Percentiles rank a stretch among this genome's conserved stretches.
Conservation (phyloP, 1,140 invertebrate genomes). For the Drosophila mauritiana region DNA sequence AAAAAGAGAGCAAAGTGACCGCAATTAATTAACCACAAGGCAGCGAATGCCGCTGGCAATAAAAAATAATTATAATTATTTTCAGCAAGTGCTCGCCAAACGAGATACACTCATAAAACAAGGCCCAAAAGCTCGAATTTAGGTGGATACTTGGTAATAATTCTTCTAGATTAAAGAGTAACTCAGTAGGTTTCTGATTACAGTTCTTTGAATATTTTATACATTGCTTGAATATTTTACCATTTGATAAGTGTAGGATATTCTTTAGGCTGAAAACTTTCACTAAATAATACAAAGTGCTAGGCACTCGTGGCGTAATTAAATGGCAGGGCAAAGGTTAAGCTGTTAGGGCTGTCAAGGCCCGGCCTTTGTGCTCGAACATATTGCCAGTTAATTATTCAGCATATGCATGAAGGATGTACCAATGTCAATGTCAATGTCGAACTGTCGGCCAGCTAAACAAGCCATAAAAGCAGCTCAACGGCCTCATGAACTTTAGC, state of each 20-base stretch:
- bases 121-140: neutral
- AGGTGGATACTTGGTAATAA: neutral
- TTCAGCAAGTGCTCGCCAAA: constrained; percentile 28
- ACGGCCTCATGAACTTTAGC: constrained; percentile 70
- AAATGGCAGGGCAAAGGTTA: constrained; percentile 48
- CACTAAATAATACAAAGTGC: constrained; percentile 22
- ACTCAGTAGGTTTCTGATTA: no score
- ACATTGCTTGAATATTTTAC: no score
- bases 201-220: no score
- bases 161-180: no score
- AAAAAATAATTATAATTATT: constrained; percentile 69
- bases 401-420: constrained; percentile 53
- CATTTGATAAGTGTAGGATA: constrained; percentile 3
- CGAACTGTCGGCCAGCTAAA: constrained; percentile 61
- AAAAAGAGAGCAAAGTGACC: constrained; percentile 55
- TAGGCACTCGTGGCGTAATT: constrained; percentile 42
- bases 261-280: neutral
- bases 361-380: constrained; percentile 9
- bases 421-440: constrained; percentile 63
- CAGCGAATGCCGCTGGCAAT: constrained; percentile 53
- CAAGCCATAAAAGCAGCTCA: constrained; percentile 50
- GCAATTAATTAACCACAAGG: constrained; percentile 79
- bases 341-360: constrained; percentile 37
- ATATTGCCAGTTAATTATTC: constrained; percentile 58
- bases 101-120: constrained; percentile 9